Evolutionary conservation across 2,113 vertebrate genomes (phyloP).

Genomic region (Pygoscelis adeliae): DNA sequence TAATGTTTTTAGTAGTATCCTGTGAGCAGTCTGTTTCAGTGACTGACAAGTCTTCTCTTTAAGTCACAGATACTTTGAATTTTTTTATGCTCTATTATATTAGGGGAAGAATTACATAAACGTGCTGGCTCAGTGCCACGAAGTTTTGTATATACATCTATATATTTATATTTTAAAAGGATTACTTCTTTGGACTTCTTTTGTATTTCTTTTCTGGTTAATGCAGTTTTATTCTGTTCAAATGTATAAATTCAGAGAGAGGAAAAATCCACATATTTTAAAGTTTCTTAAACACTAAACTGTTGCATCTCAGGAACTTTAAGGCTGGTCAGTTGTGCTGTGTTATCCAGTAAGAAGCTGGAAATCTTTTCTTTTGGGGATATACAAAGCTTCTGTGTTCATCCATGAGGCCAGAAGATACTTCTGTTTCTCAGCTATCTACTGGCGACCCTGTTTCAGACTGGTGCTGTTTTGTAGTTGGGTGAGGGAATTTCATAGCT

Average conservation of each 20-base stretch:
- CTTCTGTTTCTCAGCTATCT: neutral
- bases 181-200: neutral
- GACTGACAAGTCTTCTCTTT: constrained; percentile 4
- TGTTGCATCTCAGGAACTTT: neutral
- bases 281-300: neutral
- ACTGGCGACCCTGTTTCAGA: neutral
- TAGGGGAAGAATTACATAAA: neutral
- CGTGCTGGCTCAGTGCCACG: neutral
- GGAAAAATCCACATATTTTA: neutral
- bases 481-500: neutral
- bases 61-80: neutral
- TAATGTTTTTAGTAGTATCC: neutral
- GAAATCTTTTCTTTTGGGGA: neutral
- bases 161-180: neutral
- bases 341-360: neutral
- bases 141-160: neutral
- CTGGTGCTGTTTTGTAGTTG: neutral
- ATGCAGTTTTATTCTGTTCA: neutral
- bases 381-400: neutral
- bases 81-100: neutral
- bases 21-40: constrained; percentile 2
- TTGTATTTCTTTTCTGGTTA: neutral
- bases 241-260: neutral
- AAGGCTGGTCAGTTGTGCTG: neutral
- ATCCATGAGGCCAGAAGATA: neutral